Evolutionary conservation across 2,797 vertebrate species (phyloP).

Genomic region (Rhodeus uyekii): DNA sequence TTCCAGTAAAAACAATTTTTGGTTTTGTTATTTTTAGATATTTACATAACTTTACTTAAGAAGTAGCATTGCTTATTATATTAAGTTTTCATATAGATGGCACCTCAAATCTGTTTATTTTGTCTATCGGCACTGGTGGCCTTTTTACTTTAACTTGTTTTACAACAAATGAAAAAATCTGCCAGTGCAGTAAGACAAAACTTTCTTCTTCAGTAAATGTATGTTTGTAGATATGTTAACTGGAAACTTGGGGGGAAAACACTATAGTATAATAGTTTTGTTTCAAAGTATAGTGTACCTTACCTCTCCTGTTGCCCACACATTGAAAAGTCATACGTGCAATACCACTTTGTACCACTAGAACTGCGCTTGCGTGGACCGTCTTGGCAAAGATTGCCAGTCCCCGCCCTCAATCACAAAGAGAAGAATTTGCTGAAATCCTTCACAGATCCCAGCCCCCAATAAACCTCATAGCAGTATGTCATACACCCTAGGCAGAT

Average conservation of each 20-base stretch:
- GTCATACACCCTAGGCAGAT: conserved; percentile 72
- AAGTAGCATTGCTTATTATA: neutral
- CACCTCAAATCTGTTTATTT: neutral
- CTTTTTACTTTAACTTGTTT: neutral
- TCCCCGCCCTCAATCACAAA: conserved; percentile 24
- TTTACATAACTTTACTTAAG: neutral
- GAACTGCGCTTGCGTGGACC: neutral
- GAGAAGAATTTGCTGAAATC: conserved; percentile 54
- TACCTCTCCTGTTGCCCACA: neutral
- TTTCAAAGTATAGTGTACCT: neutral
- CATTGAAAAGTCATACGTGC: neutral
- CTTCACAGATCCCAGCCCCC: conserved; percentile 73
- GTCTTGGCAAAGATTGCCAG: conserved; percentile 17
- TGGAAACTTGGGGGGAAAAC: neutral
- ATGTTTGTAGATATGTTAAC: neutral
- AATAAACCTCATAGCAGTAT: conserved; percentile 76
- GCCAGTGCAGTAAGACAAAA: neutral
- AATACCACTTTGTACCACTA: conserved; percentile 1
- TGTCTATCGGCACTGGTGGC: too few species aligned
- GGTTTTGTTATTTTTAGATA: too few species aligned
- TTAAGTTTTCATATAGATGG: neutral
- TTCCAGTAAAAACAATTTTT: neutral
- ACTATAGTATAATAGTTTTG: neutral
- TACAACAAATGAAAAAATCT: neutral
- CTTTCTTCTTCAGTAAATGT: neutral